phyloP scores from a whole-genome alignment of 2,888 invertebrate species.

The Limnephilus auricula region DNA sequence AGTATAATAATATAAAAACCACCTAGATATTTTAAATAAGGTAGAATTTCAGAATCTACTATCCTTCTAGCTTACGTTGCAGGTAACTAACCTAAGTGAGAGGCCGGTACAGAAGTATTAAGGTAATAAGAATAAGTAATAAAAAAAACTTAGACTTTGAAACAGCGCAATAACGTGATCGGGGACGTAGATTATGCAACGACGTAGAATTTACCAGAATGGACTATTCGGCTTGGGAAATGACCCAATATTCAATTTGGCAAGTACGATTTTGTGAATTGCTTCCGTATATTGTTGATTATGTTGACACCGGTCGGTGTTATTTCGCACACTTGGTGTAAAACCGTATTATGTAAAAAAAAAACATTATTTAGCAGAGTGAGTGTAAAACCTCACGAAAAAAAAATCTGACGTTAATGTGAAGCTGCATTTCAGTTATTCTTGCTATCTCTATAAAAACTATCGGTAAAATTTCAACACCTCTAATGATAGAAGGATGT shows the following conservation, averaged over 20 bases:
- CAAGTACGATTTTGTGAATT: not conserved
- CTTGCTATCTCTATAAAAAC: too few species aligned
- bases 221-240: not conserved
- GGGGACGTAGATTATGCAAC: conserved; percentile 34
- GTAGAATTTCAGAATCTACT: not conserved
- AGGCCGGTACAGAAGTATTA: not conserved
- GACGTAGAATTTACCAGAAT: not conserved
- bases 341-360: not conserved
- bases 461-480: too few species aligned
- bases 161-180: conserved; percentile 23
- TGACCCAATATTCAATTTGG: not conserved
- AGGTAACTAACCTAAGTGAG: not conserved
- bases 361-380: too few species aligned
- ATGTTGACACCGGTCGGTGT: too few species aligned
- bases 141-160: conserved; percentile 36
- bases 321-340: not conserved
- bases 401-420: not conserved
- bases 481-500: too few species aligned
- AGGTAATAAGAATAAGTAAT: conserved; percentile 17
- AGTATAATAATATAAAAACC: too few species aligned
- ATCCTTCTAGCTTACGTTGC: not conserved
- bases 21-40: not conserved
- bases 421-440: not conserved
- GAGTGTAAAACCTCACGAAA: too few species aligned
- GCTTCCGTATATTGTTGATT: not conserved